Evolutionary conservation across 2,888 invertebrate species (phyloP).

Genomic region (Drosophila cognata): DNA sequence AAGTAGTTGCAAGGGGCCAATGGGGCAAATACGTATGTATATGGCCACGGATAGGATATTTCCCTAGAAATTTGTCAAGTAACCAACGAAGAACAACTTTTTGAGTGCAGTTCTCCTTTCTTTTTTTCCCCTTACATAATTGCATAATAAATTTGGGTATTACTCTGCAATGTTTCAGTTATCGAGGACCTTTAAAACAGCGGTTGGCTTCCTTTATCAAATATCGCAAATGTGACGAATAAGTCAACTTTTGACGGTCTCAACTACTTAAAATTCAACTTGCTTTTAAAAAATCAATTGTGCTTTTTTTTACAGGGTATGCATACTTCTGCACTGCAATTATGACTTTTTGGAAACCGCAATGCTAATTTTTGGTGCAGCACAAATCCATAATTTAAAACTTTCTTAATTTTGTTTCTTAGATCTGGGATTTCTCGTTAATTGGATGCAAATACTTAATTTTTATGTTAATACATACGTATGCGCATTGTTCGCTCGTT

Average conservation of each 20-base stretch:
- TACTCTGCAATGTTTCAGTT: conserved; percentile 2
- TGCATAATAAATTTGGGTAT: conserved; percentile 34
- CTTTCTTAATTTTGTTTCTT: conserved; percentile 26
- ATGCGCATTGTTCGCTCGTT: conserved; percentile 27
- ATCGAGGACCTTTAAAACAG: not conserved
- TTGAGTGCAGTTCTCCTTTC: conserved; percentile 31
- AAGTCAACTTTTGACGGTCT: not conserved
- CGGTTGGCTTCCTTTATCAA: not conserved
- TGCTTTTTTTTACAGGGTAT: conserved; percentile 8
- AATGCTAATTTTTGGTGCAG: conserved; percentile 34
- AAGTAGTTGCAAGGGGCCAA: conserved; percentile 24
- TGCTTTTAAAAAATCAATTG: not conserved
- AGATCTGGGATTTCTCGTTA: conserved; percentile 19
- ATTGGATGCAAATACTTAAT: conserved; percentile 46
- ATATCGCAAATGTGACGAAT: not conserved
- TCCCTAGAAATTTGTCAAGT: conserved; percentile 64
- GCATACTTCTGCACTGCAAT: not conserved
- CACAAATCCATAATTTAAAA: conserved; percentile 37
- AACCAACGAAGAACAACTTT: conserved; percentile 60
- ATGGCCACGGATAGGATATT: conserved; percentile 42
- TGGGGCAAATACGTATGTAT: conserved; percentile 17
- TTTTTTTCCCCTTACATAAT: conserved; percentile 9
- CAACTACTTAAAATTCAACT: not conserved
- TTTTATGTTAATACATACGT: conserved; percentile 22
- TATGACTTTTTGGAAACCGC: not conserved